Percentiles rank a stretch among this genome's conserved stretches.
phyloP scores from a whole-genome alignment of 2,888 invertebrate species.

The Trimorus sp. region DNA sequence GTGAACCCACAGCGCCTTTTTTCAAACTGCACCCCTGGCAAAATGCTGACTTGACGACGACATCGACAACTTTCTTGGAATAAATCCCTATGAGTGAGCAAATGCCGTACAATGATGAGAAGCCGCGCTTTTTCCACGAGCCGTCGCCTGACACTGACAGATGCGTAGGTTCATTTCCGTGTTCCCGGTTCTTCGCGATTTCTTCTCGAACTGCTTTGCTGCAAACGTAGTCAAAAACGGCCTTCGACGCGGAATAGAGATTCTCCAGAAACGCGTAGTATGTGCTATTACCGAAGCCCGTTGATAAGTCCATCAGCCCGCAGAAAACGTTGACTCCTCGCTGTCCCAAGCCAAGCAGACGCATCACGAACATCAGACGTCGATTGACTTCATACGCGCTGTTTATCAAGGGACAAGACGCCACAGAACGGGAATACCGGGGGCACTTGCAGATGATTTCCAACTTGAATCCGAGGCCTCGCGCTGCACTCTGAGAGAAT shows the following conservation, averaged over 20 bases:
- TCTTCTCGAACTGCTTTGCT: constrained; percentile 43
- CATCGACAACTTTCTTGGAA: constrained; percentile 16
- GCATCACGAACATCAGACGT: constrained; percentile 67
- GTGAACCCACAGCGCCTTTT: constrained; percentile 6
- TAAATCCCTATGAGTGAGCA: constrained; percentile 18
- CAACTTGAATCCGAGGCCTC: constrained; percentile 68
- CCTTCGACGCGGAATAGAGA: constrained; percentile 34
- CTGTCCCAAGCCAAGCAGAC: constrained; percentile 65
- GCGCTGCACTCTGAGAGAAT: constrained; percentile 5
- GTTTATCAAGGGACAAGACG: constrained; percentile 60
- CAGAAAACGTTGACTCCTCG: constrained; percentile 68
- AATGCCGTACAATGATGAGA: constrained; percentile 17
- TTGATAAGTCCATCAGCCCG: constrained; percentile 63
- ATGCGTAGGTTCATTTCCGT: constrained; percentile 8
- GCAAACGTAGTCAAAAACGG: constrained; percentile 36
- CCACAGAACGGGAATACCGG: constrained; percentile 41
- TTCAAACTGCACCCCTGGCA: constrained; percentile 35
- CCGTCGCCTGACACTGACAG: constrained; percentile 24
- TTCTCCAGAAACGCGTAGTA: constrained; percentile 46
- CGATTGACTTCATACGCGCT: constrained; percentile 68
- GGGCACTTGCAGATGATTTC: constrained; percentile 60
- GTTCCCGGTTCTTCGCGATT: constrained; percentile 34
- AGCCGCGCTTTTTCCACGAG: constrained; percentile 32
- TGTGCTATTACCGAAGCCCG: constrained; percentile 37
- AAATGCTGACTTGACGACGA: constrained; percentile 15